Conservation (phyloP, 2,113 vertebrate genomes). For the Camelus dromedarius region DNA sequence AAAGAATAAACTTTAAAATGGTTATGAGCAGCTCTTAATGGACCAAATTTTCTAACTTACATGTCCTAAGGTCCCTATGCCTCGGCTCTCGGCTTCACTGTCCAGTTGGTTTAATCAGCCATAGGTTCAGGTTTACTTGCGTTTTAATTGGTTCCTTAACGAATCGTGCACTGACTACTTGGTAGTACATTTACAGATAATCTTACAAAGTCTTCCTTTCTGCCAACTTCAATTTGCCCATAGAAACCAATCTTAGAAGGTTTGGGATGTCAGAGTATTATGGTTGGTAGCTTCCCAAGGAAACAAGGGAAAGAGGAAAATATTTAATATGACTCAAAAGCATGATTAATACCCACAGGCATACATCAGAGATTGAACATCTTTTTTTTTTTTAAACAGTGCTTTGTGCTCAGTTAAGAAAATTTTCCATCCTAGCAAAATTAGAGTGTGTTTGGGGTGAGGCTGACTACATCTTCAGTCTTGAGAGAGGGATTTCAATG, state of each 20-base stretch:
- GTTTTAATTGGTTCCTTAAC: constrained; percentile 50
- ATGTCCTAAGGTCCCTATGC: background rate
- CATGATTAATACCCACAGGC: background rate
- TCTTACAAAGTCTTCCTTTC: background rate
- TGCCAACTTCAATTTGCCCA: background rate
- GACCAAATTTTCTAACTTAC: background rate
- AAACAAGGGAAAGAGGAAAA: background rate
- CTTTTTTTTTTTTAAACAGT: background rate
- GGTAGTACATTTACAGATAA: background rate
- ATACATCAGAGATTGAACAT: background rate
- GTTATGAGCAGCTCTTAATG: background rate
- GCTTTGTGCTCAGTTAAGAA: background rate
- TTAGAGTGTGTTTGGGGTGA: background rate
- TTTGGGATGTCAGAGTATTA: background rate
- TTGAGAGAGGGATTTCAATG: background rate
- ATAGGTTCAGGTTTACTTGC: background rate
- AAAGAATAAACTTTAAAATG: constrained; percentile 39
- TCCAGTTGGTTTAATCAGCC: constrained; percentile 47
- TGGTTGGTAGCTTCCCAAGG: background rate
- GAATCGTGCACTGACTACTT: constrained; percentile 44
- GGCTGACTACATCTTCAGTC: background rate
- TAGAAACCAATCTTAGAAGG: background rate
- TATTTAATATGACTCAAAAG: background rate
- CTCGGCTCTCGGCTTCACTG: background rate
- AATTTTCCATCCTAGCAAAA: background rate